These are phyloP conservation scores for Cyphomyrus discorhynchus DNA, from an alignment of 2,113 vertebrate genomes.

Conservation along the genomic window DNA sequence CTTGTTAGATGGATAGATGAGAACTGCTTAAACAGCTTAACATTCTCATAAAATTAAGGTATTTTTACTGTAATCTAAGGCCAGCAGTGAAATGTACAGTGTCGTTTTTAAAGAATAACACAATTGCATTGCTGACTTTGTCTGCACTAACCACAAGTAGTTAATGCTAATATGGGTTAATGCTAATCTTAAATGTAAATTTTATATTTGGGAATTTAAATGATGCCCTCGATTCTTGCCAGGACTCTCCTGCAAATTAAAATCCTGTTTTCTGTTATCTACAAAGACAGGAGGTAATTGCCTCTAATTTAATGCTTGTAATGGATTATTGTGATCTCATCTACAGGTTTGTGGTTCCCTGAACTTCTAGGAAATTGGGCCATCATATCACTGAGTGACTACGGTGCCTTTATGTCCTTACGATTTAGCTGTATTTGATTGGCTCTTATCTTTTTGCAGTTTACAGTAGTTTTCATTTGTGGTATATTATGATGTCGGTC, in stretches of 20 bases:
- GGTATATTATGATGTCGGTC: not conserved
- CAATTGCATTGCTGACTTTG: not conserved
- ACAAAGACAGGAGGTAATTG: not conserved
- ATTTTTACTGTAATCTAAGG: not conserved
- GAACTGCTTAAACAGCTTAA: not conserved
- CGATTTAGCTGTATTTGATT: not conserved
- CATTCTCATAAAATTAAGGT: not conserved
- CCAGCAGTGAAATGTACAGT: not conserved
- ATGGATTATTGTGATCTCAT: slow-evolving; percentile 12
- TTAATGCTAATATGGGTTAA: not conserved
- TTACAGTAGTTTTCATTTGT: not conserved
- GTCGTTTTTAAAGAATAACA: not conserved
- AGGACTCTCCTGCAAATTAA: slow-evolving; percentile 11
- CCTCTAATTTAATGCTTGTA: slow-evolving; percentile 7
- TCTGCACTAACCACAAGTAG: not conserved
- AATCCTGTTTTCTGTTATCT: slow-evolving; percentile 15
- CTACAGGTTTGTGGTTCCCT: not conserved
- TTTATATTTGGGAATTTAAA: not conserved
- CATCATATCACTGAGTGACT: not conserved
- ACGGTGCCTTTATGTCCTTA: not conserved
- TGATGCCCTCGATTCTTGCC: slow-evolving; percentile 3
- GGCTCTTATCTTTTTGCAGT: not conserved
- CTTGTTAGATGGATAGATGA: not conserved
- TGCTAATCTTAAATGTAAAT: not conserved
- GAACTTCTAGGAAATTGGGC: not conserved